Evolutionary conservation across 2,797 vertebrate species (phyloP).

Genomic region (Lepus townsendii): DNA sequence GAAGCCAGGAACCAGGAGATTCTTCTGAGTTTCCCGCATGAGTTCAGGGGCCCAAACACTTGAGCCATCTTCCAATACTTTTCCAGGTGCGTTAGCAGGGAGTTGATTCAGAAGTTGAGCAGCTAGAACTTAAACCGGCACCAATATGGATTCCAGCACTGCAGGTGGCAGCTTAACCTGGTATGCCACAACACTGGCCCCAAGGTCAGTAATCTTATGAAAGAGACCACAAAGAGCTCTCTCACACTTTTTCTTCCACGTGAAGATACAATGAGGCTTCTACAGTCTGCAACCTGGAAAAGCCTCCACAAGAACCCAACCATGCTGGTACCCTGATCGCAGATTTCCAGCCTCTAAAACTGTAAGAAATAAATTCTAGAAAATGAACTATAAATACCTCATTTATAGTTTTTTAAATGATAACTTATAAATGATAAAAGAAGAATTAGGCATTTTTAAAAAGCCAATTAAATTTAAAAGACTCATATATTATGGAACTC

Average conservation of each 20-base stretch:
- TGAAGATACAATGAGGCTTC: neutral
- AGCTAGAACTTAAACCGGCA: no score
- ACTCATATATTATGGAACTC: neutral
- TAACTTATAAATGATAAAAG: neutral
- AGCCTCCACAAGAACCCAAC: neutral
- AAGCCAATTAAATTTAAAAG: slow-evolving; percentile 31
- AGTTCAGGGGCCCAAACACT: no score
- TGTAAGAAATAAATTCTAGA: neutral
- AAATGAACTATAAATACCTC: neutral
- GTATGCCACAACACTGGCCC: no score
- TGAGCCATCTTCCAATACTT: no score
- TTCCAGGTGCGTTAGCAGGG: no score
- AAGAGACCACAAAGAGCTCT: neutral
- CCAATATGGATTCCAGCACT: no score
- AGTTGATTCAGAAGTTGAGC: no score
- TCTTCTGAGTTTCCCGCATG: no score
- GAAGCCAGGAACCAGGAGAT: no score
- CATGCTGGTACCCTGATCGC: neutral
- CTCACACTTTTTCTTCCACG: neutral
- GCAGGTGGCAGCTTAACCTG: no score
- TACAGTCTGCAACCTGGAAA: neutral
- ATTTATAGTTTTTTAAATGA: neutral
- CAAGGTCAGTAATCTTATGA: neutral
- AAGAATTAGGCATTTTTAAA: no score
- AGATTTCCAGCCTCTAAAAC: neutral